Percentiles rank a stretch among this genome's conserved stretches.
These are phyloP conservation scores for Papilio gigon DNA, from an alignment of 2,888 invertebrate genomes.

Conservation along the genomic window DNA sequence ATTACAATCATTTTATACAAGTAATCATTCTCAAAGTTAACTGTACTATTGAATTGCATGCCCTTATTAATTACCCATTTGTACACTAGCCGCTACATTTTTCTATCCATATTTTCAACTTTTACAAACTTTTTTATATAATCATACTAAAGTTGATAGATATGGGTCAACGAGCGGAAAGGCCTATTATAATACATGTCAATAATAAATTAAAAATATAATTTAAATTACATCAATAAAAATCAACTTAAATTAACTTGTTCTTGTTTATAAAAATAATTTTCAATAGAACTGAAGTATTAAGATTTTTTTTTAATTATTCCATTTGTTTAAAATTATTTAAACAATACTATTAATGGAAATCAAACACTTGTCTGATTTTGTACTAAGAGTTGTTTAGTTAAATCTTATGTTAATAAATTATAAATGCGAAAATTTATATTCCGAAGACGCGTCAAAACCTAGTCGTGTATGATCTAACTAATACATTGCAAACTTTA, in stretches of 20 bases:
- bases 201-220: too few relatives aligned
- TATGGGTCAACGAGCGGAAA: too few relatives aligned
- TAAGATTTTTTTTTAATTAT: not conserved
- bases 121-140: not conserved
- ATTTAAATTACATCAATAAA: not conserved
- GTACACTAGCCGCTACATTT: not conserved
- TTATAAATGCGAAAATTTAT: too few relatives aligned
- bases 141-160: not conserved
- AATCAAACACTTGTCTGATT: not conserved
- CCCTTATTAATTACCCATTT: not conserved
- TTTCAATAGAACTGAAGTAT: too few relatives aligned
- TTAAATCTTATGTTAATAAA: conserved; percentile 8
- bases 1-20: too few relatives aligned
- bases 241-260: too few relatives aligned
- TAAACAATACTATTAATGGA: not conserved
- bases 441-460: too few relatives aligned
- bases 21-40: too few relatives aligned
- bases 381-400: not conserved
- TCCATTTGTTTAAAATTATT: not conserved
- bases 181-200: too few relatives aligned
- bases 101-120: not conserved
- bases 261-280: too few relatives aligned
- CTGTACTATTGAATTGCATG: not conserved
- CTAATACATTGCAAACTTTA: not conserved
- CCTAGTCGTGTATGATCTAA: too few relatives aligned